phyloP scores from a whole-genome alignment of 2,113 vertebrate species.

The Nothocercus nigrocapillus region DNA sequence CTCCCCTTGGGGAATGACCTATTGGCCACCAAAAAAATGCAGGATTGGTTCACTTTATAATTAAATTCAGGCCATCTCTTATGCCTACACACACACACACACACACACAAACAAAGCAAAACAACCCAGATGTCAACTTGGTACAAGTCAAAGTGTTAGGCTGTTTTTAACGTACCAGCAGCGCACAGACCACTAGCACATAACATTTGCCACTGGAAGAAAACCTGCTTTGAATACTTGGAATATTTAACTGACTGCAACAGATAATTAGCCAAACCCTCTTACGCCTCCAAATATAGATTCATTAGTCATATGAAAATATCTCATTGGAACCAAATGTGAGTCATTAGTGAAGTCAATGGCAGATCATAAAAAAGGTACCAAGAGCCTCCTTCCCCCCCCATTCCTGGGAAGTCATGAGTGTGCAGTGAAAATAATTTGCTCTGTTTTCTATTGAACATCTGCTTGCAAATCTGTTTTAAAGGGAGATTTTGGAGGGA shows the following conservation, averaged over 20 bases:
- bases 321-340: conserved; percentile 68
- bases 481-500: conserved; percentile 18
- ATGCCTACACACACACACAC: conserved; percentile 8
- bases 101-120: not conserved
- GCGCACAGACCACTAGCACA: conserved; percentile 4
- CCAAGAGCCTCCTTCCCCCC: not conserved
- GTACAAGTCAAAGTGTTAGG: not conserved
- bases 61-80: conserved; percentile 65
- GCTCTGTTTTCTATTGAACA: conserved; percentile 46
- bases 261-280: conserved; percentile 68
- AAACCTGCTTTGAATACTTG: conserved; percentile 47
- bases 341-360: conserved; percentile 68
- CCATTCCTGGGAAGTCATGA: not conserved
- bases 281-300: conserved; percentile 60
- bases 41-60: conserved; percentile 27
- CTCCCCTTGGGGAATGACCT: conserved; percentile 45
- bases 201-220: conserved; percentile 36
- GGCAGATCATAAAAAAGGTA: conserved; percentile 64
- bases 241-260: conserved; percentile 64
- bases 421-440: conserved; percentile 6
- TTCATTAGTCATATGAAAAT: conserved; percentile 69
- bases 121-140: conserved; percentile 49
- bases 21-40: conserved; percentile 55
- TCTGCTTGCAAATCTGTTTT: conserved; percentile 50
- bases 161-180: conserved; percentile 25